phyloP scores from a whole-genome alignment of 2,888 invertebrate genomes.

The Diachrysia chrysitis region DNA sequence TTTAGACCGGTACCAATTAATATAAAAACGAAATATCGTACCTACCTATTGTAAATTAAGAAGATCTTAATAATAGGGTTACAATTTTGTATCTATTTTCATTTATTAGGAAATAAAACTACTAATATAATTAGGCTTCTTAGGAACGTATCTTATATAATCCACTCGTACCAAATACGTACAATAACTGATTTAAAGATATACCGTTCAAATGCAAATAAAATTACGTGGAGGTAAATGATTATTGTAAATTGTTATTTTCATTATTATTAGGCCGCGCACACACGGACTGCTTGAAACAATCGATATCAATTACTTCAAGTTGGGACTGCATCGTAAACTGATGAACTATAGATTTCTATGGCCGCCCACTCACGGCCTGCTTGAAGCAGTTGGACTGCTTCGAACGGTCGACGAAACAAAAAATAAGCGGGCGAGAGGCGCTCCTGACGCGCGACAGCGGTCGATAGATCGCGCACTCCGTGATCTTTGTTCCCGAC shows the following conservation, averaged over 20 bases:
- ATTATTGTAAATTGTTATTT: constrained; percentile 4
- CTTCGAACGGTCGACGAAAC: too few species aligned
- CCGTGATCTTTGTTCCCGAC: too few species aligned
- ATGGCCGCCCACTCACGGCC: too few species aligned
- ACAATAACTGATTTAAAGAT: constrained; percentile 20
- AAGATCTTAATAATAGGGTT: constrained; percentile 42
- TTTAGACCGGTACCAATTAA: constrained; percentile 48
- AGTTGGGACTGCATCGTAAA: too few species aligned
- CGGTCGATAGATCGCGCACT: too few species aligned
- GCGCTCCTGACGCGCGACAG: too few species aligned
- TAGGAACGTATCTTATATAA: constrained; percentile 51
- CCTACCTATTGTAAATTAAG: constrained; percentile 57
- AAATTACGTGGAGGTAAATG: constrained; percentile 27
- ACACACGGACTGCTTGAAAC: too few species aligned
- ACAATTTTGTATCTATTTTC: constrained; percentile 41
- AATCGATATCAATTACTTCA: too few species aligned
- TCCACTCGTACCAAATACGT: constrained; percentile 37
- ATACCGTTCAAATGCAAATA: constrained; percentile 48
- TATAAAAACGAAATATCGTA: constrained; percentile 49
- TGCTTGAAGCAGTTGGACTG: too few species aligned
- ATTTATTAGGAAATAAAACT: constrained; percentile 32
- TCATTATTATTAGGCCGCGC: not conserved
- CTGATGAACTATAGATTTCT: too few species aligned
- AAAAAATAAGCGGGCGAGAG: too few species aligned
- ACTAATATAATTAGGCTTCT: constrained; percentile 51